phyloP scores from a whole-genome alignment of 2,113 vertebrate species.

The Lanius ludovicianus region DNA sequence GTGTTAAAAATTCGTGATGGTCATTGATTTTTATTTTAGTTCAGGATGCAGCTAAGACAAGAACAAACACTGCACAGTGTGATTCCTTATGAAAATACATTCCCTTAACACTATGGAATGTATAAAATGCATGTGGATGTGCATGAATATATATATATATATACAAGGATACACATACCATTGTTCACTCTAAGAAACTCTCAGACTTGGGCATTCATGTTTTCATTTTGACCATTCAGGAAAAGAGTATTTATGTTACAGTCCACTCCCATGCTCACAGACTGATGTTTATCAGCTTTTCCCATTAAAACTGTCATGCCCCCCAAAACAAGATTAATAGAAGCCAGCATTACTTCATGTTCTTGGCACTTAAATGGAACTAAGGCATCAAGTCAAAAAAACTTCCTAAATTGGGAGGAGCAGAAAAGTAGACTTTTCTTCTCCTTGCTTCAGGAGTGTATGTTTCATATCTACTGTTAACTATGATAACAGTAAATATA shows the following conservation, averaged over 20 bases:
- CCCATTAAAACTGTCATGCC: constrained; percentile 76
- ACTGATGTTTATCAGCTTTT: constrained; percentile 78
- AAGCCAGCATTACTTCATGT: constrained; percentile 72
- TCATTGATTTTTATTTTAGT: constrained; percentile 21
- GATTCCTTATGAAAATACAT: constrained; percentile 42
- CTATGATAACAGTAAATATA: neutral
- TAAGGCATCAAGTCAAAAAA: constrained; percentile 66
- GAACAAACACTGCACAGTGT: constrained; percentile 31
- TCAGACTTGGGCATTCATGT: constrained; percentile 39
- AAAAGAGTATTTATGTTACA: constrained; percentile 71
- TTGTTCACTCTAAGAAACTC: constrained; percentile 33
- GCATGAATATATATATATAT: neutral
- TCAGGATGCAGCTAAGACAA: constrained; percentile 4
- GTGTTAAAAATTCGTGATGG: neutral
- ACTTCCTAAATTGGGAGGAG: constrained; percentile 59
- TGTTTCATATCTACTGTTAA: constrained; percentile 43
- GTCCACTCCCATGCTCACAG: constrained; percentile 72
- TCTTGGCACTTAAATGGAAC: constrained; percentile 70
- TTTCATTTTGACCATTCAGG: constrained; percentile 55
- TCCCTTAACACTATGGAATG: constrained; percentile 28
- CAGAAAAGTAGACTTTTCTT: constrained; percentile 9
- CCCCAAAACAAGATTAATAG: constrained; percentile 73
- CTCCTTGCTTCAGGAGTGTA: neutral
- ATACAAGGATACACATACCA: constrained; percentile 29
- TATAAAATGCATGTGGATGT: constrained; percentile 23